These are phyloP conservation scores for Laodelphax striatellus DNA, from an alignment of 1,140 invertebrate species.

Conservation along the genomic window DNA sequence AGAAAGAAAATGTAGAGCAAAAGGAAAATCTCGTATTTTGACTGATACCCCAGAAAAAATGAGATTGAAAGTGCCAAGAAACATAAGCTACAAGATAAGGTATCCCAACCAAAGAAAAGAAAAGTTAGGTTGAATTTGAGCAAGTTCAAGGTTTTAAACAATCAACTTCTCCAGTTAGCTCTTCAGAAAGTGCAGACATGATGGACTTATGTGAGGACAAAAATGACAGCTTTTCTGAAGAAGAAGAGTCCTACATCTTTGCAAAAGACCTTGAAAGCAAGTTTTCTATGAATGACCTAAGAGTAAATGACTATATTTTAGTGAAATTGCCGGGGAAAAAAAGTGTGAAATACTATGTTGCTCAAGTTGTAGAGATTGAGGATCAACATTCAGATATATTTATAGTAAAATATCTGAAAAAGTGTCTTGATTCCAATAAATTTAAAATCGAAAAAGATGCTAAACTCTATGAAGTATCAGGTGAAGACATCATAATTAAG, in stretches of 20 bases:
- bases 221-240: too few relatives aligned
- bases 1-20: neutral
- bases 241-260: too few relatives aligned
- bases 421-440: neutral
- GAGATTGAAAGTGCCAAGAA: neutral
- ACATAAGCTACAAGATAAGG: too few relatives aligned
- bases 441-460: constrained; percentile 1
- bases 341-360: neutral
- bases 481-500: neutral
- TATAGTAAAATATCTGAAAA: neutral
- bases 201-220: too few relatives aligned
- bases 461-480: neutral
- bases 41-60: constrained; percentile 6
- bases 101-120: too few relatives aligned
- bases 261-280: neutral
- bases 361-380: neutral
- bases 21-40: neutral
- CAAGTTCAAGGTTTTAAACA: too few relatives aligned
- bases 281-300: neutral
- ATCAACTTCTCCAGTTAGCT: too few relatives aligned
- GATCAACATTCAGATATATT: neutral
- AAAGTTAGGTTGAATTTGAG: too few relatives aligned
- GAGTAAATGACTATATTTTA: neutral
- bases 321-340: neutral
- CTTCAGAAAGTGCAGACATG: too few relatives aligned